Percentiles rank a stretch among this genome's conserved stretches.
phyloP scores from a whole-genome alignment of 2,888 invertebrate species.

The Agonopterix heracliana region DNA sequence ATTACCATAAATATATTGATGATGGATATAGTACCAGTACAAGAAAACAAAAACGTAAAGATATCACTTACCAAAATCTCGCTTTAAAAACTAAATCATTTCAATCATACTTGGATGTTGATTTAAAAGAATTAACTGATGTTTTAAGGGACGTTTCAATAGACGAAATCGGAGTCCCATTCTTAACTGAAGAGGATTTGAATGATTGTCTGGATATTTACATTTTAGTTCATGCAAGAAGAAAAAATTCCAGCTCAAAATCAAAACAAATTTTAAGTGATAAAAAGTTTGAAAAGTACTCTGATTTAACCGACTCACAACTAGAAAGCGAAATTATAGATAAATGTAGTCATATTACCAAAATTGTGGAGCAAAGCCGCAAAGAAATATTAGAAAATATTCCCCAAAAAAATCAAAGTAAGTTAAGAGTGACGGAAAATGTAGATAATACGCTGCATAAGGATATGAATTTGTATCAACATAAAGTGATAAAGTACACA shows the following conservation, averaged over 20 bases:
- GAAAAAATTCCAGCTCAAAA: not conserved
- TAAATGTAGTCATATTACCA: not conserved
- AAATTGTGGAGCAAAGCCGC: not conserved
- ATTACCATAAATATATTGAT: too few relatives aligned
- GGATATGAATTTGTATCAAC: not conserved
- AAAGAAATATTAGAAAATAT: not conserved
- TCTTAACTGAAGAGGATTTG: not conserved
- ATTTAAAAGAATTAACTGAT: not conserved
- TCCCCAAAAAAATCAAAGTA: not conserved
- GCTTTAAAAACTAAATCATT: not conserved
- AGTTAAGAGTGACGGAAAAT: too few relatives aligned
- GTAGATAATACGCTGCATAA: not conserved
- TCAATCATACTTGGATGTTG: conserved; percentile 1
- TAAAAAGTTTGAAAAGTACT: not conserved
- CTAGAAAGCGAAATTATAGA: not conserved
- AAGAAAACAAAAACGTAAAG: not conserved
- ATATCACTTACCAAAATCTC: not conserved
- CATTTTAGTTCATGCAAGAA: not conserved
- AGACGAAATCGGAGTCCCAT: not conserved
- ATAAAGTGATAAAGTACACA: too few relatives aligned
- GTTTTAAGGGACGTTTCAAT: not conserved
- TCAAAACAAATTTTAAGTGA: not conserved
- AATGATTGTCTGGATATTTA: conserved; percentile 1
- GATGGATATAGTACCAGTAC: too few relatives aligned
- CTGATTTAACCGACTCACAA: not conserved